These are phyloP conservation scores for Eurystomus glaucurus DNA, from an alignment of 2,797 vertebrate species.

Conservation along the genomic window DNA sequence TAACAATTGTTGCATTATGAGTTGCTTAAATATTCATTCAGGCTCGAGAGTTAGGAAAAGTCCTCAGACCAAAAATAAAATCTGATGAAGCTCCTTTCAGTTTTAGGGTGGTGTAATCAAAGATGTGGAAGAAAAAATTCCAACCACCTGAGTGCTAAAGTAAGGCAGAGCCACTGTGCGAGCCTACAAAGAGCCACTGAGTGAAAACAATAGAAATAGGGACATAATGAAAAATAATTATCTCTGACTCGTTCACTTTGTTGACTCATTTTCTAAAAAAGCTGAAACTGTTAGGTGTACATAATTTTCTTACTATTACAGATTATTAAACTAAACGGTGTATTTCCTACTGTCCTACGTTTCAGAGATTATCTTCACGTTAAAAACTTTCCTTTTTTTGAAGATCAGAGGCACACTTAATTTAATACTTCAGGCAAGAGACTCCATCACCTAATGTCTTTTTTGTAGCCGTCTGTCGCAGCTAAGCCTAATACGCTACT, in stretches of 20 bases:
- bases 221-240: neutral
- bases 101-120: slow-evolving; percentile 44
- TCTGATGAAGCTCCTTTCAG: slow-evolving; percentile 56
- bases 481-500: neutral
- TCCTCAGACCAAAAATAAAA: slow-evolving; percentile 54
- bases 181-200: neutral
- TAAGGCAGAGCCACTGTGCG: neutral
- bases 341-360: neutral
- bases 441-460: neutral
- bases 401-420: neutral
- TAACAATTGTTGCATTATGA: slow-evolving; percentile 66
- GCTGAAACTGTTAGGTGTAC: neutral
- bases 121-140: neutral
- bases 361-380: neutral
- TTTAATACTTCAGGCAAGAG: neutral
- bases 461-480: neutral
- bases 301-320: neutral
- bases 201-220: neutral
- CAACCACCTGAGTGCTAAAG: slow-evolving; percentile 16
- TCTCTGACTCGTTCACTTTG: neutral
- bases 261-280: slow-evolving; percentile 13
- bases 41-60: neutral
- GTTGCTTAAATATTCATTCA: slow-evolving; percentile 65
- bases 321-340: neutral
- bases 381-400: neutral